A percentile compares a stretch with the other conserved stretches of the same genome.
Conservation (phyloP, 2,797 vertebrate genomes). For the Cynopterus sphinx region DNA sequence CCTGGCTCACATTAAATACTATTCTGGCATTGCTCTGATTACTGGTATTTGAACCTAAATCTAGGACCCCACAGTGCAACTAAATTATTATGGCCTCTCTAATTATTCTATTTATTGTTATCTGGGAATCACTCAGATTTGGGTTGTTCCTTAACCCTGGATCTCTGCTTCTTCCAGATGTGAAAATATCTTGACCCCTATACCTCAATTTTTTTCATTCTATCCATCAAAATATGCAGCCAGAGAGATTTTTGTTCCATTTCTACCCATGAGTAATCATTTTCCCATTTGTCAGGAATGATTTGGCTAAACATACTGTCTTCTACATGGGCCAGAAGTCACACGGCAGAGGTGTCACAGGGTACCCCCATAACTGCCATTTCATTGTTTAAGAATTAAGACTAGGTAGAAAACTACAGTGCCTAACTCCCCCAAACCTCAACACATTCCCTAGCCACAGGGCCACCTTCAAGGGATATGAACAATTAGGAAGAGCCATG, state of each 20-base stretch:
- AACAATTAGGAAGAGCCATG: background rate
- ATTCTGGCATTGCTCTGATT: background rate
- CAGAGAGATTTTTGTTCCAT: background rate
- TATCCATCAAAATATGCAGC: background rate
- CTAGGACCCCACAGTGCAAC: background rate
- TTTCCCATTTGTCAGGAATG: background rate
- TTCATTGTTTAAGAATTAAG: background rate
- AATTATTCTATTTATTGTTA: background rate
- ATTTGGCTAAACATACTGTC: background rate
- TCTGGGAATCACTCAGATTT: background rate
- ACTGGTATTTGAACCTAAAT: background rate
- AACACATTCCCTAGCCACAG: background rate
- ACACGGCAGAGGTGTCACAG: background rate
- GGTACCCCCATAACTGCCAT: background rate
- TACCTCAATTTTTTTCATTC: background rate
- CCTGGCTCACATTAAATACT: background rate
- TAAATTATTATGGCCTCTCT: background rate
- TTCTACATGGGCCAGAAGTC: background rate
- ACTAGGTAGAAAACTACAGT: background rate
- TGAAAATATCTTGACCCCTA: conserved; percentile 26
- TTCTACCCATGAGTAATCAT: background rate
- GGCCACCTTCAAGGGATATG: background rate
- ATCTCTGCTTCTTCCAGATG: conserved; percentile 38
- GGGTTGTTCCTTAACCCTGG: background rate
- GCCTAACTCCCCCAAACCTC: background rate